Evolutionary conservation across 1,140 invertebrate genomes (phyloP).

Genomic region (Drosophila miranda): DNA sequence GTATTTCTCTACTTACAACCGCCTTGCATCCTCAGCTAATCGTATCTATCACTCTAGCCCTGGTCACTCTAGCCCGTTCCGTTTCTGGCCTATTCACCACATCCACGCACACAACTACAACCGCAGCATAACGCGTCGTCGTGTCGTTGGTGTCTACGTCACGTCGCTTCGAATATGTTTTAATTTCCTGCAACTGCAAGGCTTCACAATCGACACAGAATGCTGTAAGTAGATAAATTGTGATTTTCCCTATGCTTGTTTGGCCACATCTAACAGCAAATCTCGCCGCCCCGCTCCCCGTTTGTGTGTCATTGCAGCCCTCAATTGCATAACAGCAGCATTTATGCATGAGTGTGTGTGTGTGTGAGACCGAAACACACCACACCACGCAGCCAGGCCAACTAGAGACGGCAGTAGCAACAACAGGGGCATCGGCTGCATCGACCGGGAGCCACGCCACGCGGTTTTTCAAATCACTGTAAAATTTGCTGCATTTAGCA

Average conservation of each 20-base stretch:
- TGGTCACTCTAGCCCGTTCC: constrained; percentile 5
- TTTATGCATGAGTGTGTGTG: constrained; percentile 73
- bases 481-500: constrained; percentile 31
- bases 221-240: constrained; percentile 58
- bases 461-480: not conserved
- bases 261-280: constrained; percentile 9
- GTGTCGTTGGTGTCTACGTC: constrained; percentile 64
- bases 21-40: not conserved
- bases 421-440: constrained; percentile 22
- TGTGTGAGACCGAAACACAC: constrained; percentile 72
- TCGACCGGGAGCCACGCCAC: not conserved
- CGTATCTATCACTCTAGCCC: constrained; percentile 19
- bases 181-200: constrained; percentile 55
- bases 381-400: constrained; percentile 37
- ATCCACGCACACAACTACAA: constrained; percentile 34
- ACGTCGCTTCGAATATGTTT: constrained; percentile 67
- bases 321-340: constrained; percentile 76
- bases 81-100: constrained; percentile 37
- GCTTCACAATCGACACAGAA: constrained; percentile 48
- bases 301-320: constrained; percentile 65
- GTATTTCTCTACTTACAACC: not conserved
- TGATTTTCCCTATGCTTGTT: not conserved
- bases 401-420: constrained; percentile 11
- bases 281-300: constrained; percentile 4
- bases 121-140: constrained; percentile 61